Base-by-base conservation (phyloP, 2,888 invertebrate genomes). In the Leptopterna dolabrata region DNA sequence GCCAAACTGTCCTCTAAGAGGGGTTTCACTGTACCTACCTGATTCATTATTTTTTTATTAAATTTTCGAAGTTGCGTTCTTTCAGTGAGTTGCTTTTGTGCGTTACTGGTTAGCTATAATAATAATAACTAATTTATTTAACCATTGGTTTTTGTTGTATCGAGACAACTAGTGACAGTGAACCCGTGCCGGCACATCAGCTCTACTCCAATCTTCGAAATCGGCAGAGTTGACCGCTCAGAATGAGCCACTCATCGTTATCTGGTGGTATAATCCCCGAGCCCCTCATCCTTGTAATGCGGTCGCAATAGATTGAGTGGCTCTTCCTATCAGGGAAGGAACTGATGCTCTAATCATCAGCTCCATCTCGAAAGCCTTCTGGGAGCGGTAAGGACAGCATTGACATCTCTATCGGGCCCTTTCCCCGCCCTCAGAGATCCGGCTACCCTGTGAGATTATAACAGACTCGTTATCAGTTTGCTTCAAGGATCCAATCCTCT, bases 401-500 rank as follows among this genome's bases (percentile, higher is more conserved):
- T 85, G 85, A 85, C 85, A 76, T 73, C 47, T 85, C 85, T 85
- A 85, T 85, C 85, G 73, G 13, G 76, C 1, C 9, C 85, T 76
- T 19, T 43, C 27, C 3, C n/a, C 45, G 13, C 13, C 41, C 29
- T 6, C 29, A 14, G 2, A 14, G 36, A 45, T 78, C 19, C 43
- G 78, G 78, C 27, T 45, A 45, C 36, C 78, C 9, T 43, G 83
- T 24, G 63, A 83, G 83, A 63, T 83, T 83, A 83, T 83, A 83
- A 83, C 55, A 63, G 63, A 30, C 83, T 83, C 83, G 83, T 83
- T 83, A 83, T 83, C 83, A 83, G 83, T 83, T 70, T 41, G 83
- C 83, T 83, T 24, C 19, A 70, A 70, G 83, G 83, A 83, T 70
- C 83, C 83, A 83, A 83, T 83, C 83, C 63, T 63, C 30, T 83